Conservation (phyloP, 2,113 vertebrate genomes). For the Melanerpes aurifrons region DNA sequence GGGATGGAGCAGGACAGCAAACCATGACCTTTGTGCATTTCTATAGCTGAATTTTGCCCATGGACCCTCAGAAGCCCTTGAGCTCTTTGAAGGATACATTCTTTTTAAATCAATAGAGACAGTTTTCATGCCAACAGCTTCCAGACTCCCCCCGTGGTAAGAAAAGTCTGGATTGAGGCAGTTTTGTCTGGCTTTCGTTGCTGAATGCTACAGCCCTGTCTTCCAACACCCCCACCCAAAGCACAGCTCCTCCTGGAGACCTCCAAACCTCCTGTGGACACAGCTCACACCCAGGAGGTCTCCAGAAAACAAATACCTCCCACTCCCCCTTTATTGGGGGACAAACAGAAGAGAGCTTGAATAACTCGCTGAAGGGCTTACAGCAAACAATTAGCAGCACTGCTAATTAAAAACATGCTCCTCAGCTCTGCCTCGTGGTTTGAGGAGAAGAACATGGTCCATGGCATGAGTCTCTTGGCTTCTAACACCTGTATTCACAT, state of each 20-base stretch:
- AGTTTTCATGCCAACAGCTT: not conserved
- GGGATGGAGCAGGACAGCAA: fast-evolving
- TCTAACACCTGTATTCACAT: not conserved
- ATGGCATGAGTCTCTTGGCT: fast-evolving
- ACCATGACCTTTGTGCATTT: not conserved
- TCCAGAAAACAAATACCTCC: not conserved
- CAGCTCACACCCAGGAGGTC: not conserved
- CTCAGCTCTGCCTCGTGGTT: not conserved
- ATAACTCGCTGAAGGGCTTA: not conserved
- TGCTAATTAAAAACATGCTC: not conserved
- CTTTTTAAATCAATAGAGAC: not conserved
- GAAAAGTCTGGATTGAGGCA: not conserved
- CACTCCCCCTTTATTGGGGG: no score
- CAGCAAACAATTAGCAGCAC: not conserved
- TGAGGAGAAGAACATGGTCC: not conserved
- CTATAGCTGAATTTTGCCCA: not conserved
- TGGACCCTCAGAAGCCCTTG: not conserved
- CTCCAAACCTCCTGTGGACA: not conserved
- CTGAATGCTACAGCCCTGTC: not conserved
- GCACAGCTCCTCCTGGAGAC: not conserved
- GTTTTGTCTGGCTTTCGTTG: not conserved
- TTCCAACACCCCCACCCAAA: not conserved
- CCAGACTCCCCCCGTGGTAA: not conserved
- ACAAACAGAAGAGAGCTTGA: not conserved
- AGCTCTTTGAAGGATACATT: fast-evolving